phyloP scores from a whole-genome alignment of 1,140 invertebrate genomes.

The Brachionus koreanus region DNA sequence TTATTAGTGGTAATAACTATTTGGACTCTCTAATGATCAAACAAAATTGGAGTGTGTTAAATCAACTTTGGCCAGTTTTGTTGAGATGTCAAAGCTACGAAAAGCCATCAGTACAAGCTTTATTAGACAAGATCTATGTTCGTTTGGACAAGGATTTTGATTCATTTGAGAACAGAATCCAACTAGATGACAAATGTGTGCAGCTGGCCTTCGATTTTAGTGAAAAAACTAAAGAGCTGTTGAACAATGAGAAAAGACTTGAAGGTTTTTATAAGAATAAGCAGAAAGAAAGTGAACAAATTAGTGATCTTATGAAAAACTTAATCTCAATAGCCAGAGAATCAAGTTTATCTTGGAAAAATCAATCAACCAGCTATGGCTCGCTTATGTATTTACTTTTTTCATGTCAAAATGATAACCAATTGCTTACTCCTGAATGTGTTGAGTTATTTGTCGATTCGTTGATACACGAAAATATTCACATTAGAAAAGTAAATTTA shows the following conservation, averaged over 20 bases:
- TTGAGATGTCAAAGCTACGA: slow-evolving; percentile 71
- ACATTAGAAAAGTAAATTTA: background rate
- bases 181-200: slow-evolving; percentile 48
- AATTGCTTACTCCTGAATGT: background rate
- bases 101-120: slow-evolving; percentile 71
- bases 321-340: slow-evolving; percentile 46
- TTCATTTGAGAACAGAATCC: slow-evolving; percentile 58
- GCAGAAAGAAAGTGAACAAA: slow-evolving; percentile 27
- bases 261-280: slow-evolving; percentile 57
- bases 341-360: slow-evolving; percentile 22
- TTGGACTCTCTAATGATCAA: slow-evolving; percentile 65
- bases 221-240: background rate
- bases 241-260: slow-evolving; percentile 59
- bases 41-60: slow-evolving; percentile 71
- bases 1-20: slow-evolving; percentile 67
- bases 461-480: slow-evolving; percentile 24
- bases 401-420: slow-evolving; percentile 8
- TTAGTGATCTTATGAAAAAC: slow-evolving; percentile 45
- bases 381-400: slow-evolving; percentile 9
- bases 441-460: slow-evolving; percentile 26
- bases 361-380: slow-evolving; percentile 22
- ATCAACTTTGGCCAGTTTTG: slow-evolving; percentile 68
- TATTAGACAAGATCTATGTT: slow-evolving; percentile 66
- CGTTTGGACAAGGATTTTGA: slow-evolving; percentile 60
- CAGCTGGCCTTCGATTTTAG: background rate